Conservation (phyloP, 1,140 invertebrate genomes). For the Pygmarrhopalites habei region DNA sequence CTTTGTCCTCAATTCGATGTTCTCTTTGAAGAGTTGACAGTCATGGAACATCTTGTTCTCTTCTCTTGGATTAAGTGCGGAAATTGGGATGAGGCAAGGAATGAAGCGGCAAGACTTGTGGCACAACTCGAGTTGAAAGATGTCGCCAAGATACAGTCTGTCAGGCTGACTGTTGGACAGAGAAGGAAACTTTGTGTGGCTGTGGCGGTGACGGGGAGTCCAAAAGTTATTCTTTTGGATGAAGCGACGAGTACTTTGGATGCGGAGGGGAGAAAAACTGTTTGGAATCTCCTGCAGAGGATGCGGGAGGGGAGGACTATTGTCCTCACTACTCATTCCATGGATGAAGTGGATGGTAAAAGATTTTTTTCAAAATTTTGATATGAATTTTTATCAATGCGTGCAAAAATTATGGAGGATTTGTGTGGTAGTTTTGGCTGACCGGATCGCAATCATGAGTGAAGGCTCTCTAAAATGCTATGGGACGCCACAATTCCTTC, state of each 20-base stretch:
- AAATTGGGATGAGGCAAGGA: constrained; percentile 54
- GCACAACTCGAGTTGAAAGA: constrained; percentile 51
- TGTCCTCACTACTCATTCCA: constrained; percentile 58
- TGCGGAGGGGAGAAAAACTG: constrained; percentile 44
- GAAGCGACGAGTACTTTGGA: constrained; percentile 60
- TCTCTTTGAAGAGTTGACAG: constrained; percentile 53
- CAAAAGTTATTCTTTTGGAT: constrained; percentile 64
- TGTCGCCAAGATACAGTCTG: constrained; percentile 57
- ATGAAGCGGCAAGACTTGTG: constrained; percentile 45
- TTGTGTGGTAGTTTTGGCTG: constrained; percentile 52
- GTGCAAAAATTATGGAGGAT: no score
- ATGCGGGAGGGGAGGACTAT: constrained; percentile 46
- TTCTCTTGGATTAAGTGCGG: constrained; percentile 48
- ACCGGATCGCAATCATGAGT: constrained; percentile 53
- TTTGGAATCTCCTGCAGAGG: constrained; percentile 47
- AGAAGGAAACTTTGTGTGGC: constrained; percentile 77
- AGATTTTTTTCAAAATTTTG: no score
- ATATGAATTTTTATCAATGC: no score
- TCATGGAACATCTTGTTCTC: constrained; percentile 53
- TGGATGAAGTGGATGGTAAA: constrained; percentile 64
- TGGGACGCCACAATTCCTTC: constrained; percentile 51
- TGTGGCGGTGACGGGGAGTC: constrained; percentile 65
- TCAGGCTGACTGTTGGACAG: constrained; percentile 73
- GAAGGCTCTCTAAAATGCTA: constrained; percentile 50
- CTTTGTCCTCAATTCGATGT: constrained; percentile 59